These are phyloP conservation scores for Masnerella sp. DNA, from an alignment of 2,888 invertebrate genomes.

Conservation along the genomic window DNA sequence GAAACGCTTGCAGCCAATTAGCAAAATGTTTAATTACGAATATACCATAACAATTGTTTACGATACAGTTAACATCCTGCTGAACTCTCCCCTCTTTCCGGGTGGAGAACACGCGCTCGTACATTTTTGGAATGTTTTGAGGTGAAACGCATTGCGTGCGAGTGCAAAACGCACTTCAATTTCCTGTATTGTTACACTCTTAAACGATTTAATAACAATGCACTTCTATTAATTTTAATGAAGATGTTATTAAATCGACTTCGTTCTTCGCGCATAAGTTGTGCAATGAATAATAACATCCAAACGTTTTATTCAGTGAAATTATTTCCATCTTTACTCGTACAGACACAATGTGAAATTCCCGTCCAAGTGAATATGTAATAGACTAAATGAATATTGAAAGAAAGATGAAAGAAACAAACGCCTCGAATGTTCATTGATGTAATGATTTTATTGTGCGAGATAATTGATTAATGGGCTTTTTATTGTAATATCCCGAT, in stretches of 20 bases:
- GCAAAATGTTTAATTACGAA: neutral
- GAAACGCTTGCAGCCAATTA: no score
- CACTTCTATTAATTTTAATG: slow-evolving; percentile 20
- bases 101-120: slow-evolving; percentile 1
- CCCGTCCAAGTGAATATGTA: slow-evolving; percentile 1
- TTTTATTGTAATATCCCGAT: slow-evolving; percentile 27
- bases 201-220: slow-evolving; percentile 35
- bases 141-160: slow-evolving; percentile 32
- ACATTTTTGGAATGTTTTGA: slow-evolving; percentile 50
- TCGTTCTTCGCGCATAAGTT: neutral
- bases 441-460: slow-evolving; percentile 37
- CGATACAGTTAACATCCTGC: slow-evolving; percentile 35
- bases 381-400: slow-evolving; percentile 23
- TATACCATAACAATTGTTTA: slow-evolving; percentile 6
- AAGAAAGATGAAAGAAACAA: slow-evolving; percentile 25
- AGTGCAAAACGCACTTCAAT: slow-evolving; percentile 18
- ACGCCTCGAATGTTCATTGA: slow-evolving; percentile 8
- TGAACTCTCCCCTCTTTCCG: slow-evolving; percentile 7
- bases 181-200: slow-evolving; percentile 21
- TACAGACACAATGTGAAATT: neutral
- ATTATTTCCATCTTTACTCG: neutral
- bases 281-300: slow-evolving; percentile 13
- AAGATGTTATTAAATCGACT: slow-evolving; percentile 8
- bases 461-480: slow-evolving; percentile 37
- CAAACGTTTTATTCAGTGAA: neutral